Percentiles rank a stretch among this genome's conserved stretches.
These are phyloP conservation scores for Gonatopus flavifemur DNA, from an alignment of 1,140 invertebrate species.

Conservation along the genomic window DNA sequence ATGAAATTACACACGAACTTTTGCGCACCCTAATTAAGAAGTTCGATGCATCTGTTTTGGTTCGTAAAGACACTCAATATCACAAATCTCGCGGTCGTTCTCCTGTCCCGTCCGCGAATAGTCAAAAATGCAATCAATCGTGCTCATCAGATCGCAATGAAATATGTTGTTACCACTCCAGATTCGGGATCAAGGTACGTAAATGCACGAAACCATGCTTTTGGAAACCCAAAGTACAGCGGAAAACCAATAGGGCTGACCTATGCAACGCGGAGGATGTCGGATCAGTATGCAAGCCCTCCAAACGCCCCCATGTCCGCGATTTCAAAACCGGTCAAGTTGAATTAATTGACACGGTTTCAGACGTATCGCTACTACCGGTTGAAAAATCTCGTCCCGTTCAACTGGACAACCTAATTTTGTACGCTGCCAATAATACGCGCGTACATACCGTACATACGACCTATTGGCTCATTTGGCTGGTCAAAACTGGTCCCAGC, in stretches of 20 bases:
- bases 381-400: too few species aligned
- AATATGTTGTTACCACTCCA: background rate
- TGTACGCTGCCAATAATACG: constrained; percentile 9
- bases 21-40: background rate
- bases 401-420: background rate
- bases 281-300: background rate
- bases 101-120: background rate
- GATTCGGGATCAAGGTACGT: background rate
- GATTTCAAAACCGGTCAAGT: background rate
- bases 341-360: background rate
- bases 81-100: too few species aligned
- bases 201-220: background rate
- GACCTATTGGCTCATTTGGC: constrained; percentile 41
- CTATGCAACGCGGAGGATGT: background rate
- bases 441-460: constrained; percentile 33
- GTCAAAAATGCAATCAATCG: background rate
- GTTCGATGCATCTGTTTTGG: background rate
- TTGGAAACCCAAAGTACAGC: background rate
- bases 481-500: constrained; percentile 25
- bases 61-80: too few species aligned
- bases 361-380: constrained; percentile 1
- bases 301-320: background rate
- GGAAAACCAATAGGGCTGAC: background rate
- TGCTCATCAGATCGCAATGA: background rate
- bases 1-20: background rate